Conservation (phyloP, 2,113 vertebrate genomes). For the Perognathus longimembris region DNA sequence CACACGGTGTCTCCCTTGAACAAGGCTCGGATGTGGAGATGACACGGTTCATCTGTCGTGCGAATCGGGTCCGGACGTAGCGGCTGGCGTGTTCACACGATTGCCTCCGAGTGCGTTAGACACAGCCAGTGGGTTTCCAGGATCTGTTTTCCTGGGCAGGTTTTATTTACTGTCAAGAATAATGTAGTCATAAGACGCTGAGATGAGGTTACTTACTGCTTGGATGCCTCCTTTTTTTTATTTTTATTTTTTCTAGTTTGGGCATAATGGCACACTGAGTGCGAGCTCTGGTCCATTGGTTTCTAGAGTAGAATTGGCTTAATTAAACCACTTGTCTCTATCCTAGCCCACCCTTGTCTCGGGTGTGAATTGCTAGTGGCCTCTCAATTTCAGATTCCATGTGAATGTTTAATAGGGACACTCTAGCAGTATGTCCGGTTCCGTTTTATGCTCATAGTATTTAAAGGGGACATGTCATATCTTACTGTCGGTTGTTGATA, state of each 20-base stretch:
- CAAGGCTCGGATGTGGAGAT: too few relatives aligned
- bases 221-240: constrained; percentile 28
- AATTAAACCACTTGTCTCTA: constrained; percentile 71
- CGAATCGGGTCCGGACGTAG: not conserved
- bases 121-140: not conserved
- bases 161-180: constrained; percentile 68
- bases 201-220: constrained; percentile 69
- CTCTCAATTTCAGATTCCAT: not conserved
- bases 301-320: constrained; percentile 62
- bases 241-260: constrained; percentile 47
- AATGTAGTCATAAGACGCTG: constrained; percentile 55
- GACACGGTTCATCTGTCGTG: too few relatives aligned
- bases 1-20: not conserved
- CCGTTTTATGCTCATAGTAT: not conserved
- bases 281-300: constrained; percentile 57
- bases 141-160: constrained; percentile 2
- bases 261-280: constrained; percentile 43
- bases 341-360: constrained; percentile 45
- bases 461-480: not conserved
- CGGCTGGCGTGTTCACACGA: too few relatives aligned
- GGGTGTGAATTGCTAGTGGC: not conserved
- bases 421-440: not conserved
- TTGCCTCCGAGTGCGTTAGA: not conserved
- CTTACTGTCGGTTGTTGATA: not conserved
- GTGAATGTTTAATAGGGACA: not conserved